A percentile compares a stretch with the other conserved stretches of the same genome.
Conservation (phyloP, 2,888 invertebrate species). For the Oscheius sp. region DNA sequence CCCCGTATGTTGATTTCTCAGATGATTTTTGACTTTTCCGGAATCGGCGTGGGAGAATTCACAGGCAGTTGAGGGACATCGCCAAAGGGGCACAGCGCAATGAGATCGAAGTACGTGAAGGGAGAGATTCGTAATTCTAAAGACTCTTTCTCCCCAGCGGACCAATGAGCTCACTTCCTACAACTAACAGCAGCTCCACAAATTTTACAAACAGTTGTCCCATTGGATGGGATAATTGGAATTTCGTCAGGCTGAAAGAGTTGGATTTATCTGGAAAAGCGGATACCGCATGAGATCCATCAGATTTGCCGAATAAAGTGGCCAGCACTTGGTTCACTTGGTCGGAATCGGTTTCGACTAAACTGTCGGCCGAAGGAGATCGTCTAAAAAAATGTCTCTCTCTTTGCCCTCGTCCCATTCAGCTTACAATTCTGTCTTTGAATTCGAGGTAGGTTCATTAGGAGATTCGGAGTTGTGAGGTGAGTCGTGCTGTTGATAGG, state of each 20-base stretch:
- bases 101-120: slow-evolving; percentile 24
- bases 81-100: slow-evolving; percentile 24
- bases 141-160: neutral
- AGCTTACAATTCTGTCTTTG: neutral
- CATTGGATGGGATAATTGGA: slow-evolving; percentile 26
- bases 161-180: slow-evolving; percentile 19
- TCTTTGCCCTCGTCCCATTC: neutral
- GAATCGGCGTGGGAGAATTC: slow-evolving; percentile 27
- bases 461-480: neutral
- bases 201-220: slow-evolving; percentile 16
- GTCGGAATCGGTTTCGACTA: slow-evolving; percentile 2
- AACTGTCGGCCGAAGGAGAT: slow-evolving; percentile 14
- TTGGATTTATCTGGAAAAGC: neutral
- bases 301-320: slow-evolving; percentile 7
- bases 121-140: slow-evolving; percentile 30
- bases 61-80: slow-evolving; percentile 18
- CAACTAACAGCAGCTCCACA: slow-evolving; percentile 30
- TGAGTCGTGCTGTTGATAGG: neutral
- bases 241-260: neutral
- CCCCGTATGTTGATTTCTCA: slow-evolving; percentile 28
- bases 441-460: neutral
- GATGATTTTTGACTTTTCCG: slow-evolving; percentile 25
- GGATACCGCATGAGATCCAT: neutral
- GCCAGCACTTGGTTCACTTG: slow-evolving; percentile 15
- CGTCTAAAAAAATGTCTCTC: slow-evolving; percentile 2